Conservation (phyloP, 2,113 vertebrate genomes). For the Chascanopsetta lugubris region DNA sequence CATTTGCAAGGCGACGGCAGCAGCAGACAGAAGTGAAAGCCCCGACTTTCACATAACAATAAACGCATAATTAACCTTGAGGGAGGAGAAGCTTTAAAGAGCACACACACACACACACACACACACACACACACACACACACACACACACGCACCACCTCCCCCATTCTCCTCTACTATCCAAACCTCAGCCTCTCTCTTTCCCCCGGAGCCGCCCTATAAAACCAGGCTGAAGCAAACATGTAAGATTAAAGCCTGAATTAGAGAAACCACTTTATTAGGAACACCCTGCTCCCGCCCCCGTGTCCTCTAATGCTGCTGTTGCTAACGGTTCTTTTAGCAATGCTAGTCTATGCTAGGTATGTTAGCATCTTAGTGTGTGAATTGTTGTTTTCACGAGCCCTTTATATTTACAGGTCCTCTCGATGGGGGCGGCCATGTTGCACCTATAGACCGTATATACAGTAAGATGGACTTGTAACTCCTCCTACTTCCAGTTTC, state of each 20-base stretch:
- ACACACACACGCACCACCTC: not conserved
- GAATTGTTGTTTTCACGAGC: no score
- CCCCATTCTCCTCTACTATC: not conserved
- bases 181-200: not conserved
- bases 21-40: slow-evolving; percentile 50
- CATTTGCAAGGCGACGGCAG: slow-evolving; percentile 41
- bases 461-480: no score
- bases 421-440: no score
- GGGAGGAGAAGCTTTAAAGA: slow-evolving; percentile 34
- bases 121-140: not conserved
- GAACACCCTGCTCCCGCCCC: no score
- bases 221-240: slow-evolving; percentile 41
- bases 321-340: no score
- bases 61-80: slow-evolving; percentile 69
- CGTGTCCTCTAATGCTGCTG: no score
- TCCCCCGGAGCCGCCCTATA: slow-evolving; percentile 9
- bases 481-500: no score
- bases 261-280: no score
- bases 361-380: no score
- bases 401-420: no score
- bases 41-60: slow-evolving; percentile 68
- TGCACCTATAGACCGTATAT: no score
- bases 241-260: slow-evolving; percentile 30
- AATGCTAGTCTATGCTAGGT: no score
- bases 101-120: not conserved